A percentile compares a stretch with the other conserved stretches of the same genome.
Evolutionary conservation across 2,797 vertebrate species (phyloP).

Genomic region (Eupleurogrammus muticus): DNA sequence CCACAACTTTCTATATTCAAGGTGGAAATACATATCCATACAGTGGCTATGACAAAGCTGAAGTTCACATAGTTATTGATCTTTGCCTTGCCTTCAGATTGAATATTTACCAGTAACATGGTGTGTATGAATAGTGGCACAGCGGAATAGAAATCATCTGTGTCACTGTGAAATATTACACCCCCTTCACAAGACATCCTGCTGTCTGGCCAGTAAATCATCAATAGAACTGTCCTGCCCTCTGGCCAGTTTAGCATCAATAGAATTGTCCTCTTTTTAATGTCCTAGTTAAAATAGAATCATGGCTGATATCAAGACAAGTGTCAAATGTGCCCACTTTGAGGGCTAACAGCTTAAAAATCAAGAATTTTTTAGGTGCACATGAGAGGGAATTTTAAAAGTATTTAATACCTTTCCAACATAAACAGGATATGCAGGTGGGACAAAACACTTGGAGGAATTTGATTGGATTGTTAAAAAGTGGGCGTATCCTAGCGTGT

Average conservation of each 20-base stretch:
- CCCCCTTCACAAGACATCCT: conserved; percentile 7
- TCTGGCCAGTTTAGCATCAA: neutral
- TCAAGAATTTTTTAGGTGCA: neutral
- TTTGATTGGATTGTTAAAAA: no score
- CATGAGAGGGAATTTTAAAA: no score
- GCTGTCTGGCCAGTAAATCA: neutral
- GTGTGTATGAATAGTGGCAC: conserved; percentile 10
- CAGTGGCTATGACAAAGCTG: neutral
- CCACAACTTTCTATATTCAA: neutral
- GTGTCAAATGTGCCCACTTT: no score
- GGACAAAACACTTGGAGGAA: no score
- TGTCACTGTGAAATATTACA: conserved; percentile 22
- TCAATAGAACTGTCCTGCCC: neutral
- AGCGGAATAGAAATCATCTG: neutral
- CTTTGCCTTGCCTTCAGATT: conserved; percentile 28
- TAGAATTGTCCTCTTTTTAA: neutral
- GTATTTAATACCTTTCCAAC: no score
- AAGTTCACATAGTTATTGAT: conserved; percentile 15
- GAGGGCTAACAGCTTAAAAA: neutral
- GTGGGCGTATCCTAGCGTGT: no score
- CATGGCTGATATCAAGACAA: neutral
- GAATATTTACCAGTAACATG: conserved; percentile 41
- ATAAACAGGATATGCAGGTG: no score
- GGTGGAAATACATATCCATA: neutral
- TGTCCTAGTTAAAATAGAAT: neutral